Evolutionary conservation across 1,140 invertebrate species (phyloP).

Genomic region (Anastrepha obliqua): DNA sequence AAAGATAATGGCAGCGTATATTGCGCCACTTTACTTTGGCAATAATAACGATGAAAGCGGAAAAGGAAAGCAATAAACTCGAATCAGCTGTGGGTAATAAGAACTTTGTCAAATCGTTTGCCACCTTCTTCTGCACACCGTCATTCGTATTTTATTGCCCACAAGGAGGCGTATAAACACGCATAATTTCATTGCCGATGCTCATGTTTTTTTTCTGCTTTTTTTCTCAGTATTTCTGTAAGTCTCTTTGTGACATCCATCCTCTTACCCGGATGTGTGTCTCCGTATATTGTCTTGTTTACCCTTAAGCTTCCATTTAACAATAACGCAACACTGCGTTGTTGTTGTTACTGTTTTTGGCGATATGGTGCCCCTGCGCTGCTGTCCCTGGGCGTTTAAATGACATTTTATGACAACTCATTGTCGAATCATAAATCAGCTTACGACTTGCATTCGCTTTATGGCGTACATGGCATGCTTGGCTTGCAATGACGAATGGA

Average conservation of each 20-base stretch:
- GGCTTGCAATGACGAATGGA: no score
- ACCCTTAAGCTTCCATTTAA: conserved; percentile 4
- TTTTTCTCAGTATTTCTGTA: no score
- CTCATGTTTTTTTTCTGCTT: neutral
- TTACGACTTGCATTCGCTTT: conserved; percentile 21
- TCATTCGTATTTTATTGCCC: conserved; percentile 11
- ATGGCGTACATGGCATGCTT: no score
- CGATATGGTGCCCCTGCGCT: neutral
- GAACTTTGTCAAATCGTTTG: neutral
- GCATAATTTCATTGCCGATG: conserved; percentile 13
- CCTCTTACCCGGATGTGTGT: no score
- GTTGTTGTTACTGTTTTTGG: neutral
- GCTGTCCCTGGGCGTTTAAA: neutral
- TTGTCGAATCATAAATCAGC: conserved; percentile 4
- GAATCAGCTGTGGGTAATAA: conserved; percentile 8
- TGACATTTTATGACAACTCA: conserved; percentile 24
- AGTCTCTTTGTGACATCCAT: no score
- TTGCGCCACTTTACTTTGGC: neutral
- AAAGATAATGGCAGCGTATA: neutral
- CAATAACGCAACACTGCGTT: neutral
- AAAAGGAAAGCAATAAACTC: conserved; percentile 27
- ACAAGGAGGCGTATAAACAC: neutral
- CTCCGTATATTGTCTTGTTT: neutral
- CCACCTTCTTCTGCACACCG: neutral
- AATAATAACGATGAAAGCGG: conserved; percentile 29